Conservation (phyloP, 1,140 invertebrate species). For the Physella acuta region DNA sequence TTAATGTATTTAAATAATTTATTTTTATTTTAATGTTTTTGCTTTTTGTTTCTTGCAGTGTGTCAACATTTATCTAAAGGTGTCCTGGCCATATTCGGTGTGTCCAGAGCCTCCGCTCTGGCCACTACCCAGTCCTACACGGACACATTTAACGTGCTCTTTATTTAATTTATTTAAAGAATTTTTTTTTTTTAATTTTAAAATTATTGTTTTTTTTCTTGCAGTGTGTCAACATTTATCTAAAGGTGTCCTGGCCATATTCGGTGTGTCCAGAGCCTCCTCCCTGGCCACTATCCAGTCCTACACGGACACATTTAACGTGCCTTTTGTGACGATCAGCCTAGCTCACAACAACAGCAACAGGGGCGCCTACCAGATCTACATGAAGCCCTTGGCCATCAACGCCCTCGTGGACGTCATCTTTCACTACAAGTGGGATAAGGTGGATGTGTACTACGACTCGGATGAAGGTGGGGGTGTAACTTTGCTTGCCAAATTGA, state of each 20-base stretch:
- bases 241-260: slow-evolving; percentile 84
- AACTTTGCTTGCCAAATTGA: too few species aligned
- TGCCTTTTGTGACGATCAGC: slow-evolving; percentile 76
- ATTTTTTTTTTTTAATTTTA: too few species aligned
- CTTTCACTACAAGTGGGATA: slow-evolving; percentile 85
- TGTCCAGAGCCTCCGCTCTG: slow-evolving; percentile 87
- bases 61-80: slow-evolving; percentile 87
- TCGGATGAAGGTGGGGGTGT: slow-evolving; percentile 82
- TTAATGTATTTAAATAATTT: too few species aligned
- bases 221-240: slow-evolving; percentile 90
- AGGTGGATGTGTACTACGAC: slow-evolving; percentile 92
- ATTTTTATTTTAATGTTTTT: too few species aligned
- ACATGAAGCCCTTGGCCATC: slow-evolving; percentile 88
- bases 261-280: slow-evolving; percentile 86
- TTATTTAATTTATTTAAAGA: too few species aligned
- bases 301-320: slow-evolving; percentile 90
- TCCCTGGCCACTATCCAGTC: slow-evolving; percentile 92
- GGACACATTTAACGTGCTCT: too few species aligned
- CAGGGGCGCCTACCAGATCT: slow-evolving; percentile 42
- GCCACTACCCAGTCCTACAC: slow-evolving; percentile 90
- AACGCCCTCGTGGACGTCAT: slow-evolving; percentile 91
- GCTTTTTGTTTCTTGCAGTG: slow-evolving; percentile 75
- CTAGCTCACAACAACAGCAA: slow-evolving; percentile 44
- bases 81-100: slow-evolving; percentile 86
- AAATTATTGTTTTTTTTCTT: slow-evolving; percentile 55